Percentiles rank a stretch among this genome's conserved stretches.
These are phyloP conservation scores for Hydrozoanthus tunicans DNA, from an alignment of 64 coral and sea anemone genomes.

Conservation along the genomic window DNA sequence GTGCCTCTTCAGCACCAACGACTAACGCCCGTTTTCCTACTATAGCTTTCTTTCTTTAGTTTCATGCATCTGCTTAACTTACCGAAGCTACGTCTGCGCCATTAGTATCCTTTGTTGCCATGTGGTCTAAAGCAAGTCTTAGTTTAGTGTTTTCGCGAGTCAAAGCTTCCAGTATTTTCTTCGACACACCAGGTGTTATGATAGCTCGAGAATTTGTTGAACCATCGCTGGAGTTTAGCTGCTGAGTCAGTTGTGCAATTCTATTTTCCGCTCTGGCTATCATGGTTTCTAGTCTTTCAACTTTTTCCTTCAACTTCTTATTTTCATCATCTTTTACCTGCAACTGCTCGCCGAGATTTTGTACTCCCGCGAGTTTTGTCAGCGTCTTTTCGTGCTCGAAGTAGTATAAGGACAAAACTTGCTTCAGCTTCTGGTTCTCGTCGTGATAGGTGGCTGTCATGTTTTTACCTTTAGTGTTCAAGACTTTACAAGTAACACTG, in stretches of 20 bases:
- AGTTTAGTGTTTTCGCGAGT: conserved; percentile 85
- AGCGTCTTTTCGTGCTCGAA: conserved; percentile 50
- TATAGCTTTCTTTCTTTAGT: neutral
- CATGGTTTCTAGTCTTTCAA: conserved; percentile 60
- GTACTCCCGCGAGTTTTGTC: conserved; percentile 65
- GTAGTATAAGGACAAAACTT: neutral
- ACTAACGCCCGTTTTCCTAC: neutral
- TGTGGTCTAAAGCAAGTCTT: conserved; percentile 78
- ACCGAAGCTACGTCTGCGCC: conserved; percentile 84
- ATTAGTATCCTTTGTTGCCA: conserved; percentile 52
- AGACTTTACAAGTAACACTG: neutral
- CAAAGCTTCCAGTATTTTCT: conserved; percentile 78
- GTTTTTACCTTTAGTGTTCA: neutral
- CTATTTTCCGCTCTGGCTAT: conserved; percentile 88
- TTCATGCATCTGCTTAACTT: conserved; percentile 27
- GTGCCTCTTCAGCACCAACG: neutral
- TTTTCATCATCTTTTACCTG: conserved; percentile 71
- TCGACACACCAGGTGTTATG: conserved; percentile 82
- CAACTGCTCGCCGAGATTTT: conserved; percentile 69
- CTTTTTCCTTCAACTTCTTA: conserved; percentile 39
- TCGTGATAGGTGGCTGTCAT: neutral
- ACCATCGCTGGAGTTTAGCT: conserved; percentile 16
- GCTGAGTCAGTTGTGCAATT: conserved; percentile 73
- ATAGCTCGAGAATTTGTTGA: conserved; percentile 52
- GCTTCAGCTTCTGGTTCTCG: conserved; percentile 16